phyloP scores from a whole-genome alignment of 2,113 vertebrate species.

The Elephantulus edwardii region DNA sequence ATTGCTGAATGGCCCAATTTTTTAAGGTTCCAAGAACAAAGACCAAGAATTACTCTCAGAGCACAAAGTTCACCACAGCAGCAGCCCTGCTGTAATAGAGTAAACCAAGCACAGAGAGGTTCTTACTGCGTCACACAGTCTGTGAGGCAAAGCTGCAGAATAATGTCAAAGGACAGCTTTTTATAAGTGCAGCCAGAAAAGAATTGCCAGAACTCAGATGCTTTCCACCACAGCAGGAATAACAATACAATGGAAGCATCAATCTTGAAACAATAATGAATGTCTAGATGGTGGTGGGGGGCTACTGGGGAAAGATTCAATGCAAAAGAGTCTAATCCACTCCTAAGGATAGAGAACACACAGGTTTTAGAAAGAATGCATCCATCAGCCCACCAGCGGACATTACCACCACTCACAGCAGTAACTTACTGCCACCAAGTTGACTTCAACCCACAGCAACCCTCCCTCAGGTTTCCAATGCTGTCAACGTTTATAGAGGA shows the following conservation, averaged over 20 bases:
- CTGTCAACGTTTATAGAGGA: too few relatives aligned
- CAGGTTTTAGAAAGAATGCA: neutral
- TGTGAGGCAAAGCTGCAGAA: slow-evolving; percentile 10
- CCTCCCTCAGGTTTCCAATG: too few relatives aligned
- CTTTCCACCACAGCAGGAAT: neutral
- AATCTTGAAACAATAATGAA: neutral
- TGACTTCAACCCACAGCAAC: too few relatives aligned
- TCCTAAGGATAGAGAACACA: neutral
- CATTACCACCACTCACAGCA: neutral
- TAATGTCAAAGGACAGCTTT: neutral
- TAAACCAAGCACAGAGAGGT: neutral
- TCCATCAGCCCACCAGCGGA: too few relatives aligned
- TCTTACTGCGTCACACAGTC: neutral
- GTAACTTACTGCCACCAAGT: too few relatives aligned
- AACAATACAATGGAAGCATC: neutral
- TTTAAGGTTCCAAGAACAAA: neutral
- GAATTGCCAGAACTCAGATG: neutral
- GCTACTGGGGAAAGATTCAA: neutral
- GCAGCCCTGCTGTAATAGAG: rapidly evolving
- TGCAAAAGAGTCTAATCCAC: neutral
- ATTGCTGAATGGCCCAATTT: neutral
- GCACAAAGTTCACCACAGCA: neutral
- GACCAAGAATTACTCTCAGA: neutral
- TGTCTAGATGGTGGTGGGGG: neutral
- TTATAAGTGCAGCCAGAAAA: neutral